Evolutionary conservation across 2,888 invertebrate genomes (phyloP).

Genomic region (Philereme transversata): DNA sequence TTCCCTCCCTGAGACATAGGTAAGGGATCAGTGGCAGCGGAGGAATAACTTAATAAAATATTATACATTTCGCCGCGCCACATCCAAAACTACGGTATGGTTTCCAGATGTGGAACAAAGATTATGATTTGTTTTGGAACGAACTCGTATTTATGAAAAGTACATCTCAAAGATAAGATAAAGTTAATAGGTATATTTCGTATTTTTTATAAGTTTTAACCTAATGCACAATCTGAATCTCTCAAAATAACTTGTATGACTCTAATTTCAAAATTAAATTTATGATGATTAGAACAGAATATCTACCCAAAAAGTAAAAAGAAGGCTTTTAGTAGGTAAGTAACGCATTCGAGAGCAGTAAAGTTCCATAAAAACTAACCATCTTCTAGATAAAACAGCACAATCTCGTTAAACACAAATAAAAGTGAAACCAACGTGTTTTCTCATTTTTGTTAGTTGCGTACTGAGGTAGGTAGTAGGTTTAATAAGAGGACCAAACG

Average conservation of each 20-base stretch:
- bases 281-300: too few relatives aligned
- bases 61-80: constrained; percentile 21
- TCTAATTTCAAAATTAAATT: too few relatives aligned
- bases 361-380: background rate
- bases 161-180: too few relatives aligned
- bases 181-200: too few relatives aligned
- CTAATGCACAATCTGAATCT: too few relatives aligned
- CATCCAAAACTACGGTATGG: background rate
- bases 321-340: background rate
- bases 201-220: too few relatives aligned
- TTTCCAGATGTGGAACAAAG: background rate
- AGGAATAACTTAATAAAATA: constrained; percentile 28
- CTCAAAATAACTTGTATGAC: too few relatives aligned
- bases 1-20: constrained; percentile 29
- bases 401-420: constrained; percentile 14
- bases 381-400: constrained; percentile 1
- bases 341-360: background rate
- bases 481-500: too few relatives aligned
- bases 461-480: background rate
- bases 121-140: background rate
- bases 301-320: too few relatives aligned
- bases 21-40: constrained; percentile 28
- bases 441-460: constrained; percentile 11
- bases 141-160: too few relatives aligned
- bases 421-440: constrained; percentile 7